Conservation (phyloP, 2,113 vertebrate genomes). For the Trichechus manatus region DNA sequence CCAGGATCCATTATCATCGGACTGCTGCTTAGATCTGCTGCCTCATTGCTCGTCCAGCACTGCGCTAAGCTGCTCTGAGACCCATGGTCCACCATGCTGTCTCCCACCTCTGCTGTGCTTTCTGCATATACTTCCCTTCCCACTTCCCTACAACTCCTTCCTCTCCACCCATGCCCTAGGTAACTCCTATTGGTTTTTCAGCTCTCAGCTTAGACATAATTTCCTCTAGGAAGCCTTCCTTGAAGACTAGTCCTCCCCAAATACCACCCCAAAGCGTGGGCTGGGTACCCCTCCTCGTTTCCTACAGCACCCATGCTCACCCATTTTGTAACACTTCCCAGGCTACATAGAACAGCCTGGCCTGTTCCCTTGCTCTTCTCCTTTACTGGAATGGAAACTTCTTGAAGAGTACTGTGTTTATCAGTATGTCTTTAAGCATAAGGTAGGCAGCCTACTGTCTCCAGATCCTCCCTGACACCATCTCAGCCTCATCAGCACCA, state of each 20-base stretch:
- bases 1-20: not conserved
- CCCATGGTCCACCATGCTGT: fast-evolving
- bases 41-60: not conserved
- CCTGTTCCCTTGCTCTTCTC: not conserved
- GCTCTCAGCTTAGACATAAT: not conserved
- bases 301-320: not conserved
- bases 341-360: fast-evolving
- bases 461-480: fast-evolving
- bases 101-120: not conserved
- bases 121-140: not conserved
- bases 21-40: not conserved
- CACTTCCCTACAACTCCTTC: not conserved
- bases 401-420: not conserved
- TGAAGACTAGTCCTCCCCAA: not conserved
- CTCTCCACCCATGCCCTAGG: not conserved
- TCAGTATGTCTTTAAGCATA: too few species aligned
- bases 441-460: not conserved
- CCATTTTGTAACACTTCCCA: not conserved
- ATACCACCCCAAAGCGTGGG: not conserved
- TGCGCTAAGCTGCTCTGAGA: not conserved
- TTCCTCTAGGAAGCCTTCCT: not conserved
- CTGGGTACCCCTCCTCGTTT: not conserved
- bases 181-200: not conserved
- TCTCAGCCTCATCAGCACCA: not conserved
- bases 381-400: not conserved